A percentile compares a stretch with the other conserved stretches of the same genome.
Evolutionary conservation across 2,888 invertebrate genomes (phyloP).

Genomic region (Drosophila niveifrons): DNA sequence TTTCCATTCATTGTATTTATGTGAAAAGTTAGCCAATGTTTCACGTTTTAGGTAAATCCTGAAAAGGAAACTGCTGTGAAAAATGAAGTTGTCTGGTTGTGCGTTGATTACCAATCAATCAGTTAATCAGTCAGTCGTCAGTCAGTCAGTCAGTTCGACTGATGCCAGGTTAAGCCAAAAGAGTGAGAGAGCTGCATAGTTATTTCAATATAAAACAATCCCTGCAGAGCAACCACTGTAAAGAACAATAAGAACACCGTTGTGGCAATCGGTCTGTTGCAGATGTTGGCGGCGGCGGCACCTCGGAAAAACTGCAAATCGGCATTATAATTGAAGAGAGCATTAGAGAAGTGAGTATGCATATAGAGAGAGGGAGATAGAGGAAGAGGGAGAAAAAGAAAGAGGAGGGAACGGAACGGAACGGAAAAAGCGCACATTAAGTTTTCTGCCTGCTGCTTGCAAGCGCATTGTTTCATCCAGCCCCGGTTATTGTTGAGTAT

Average conservation of each 20-base stretch:
- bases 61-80: conserved; percentile 2
- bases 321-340: conserved; percentile 62
- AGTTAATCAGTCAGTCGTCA: conserved; percentile 4
- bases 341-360: conserved; percentile 43
- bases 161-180: background rate
- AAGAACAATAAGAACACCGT: conserved; percentile 18
- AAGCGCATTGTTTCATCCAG: conserved; percentile 56
- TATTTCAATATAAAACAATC: conserved; percentile 3
- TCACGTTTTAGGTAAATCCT: background rate
- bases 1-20: background rate
- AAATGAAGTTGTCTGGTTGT: background rate
- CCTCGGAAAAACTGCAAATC: conserved; percentile 49
- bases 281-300: conserved; percentile 34
- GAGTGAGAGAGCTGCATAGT: background rate
- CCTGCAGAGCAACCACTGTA: conserved; percentile 22
- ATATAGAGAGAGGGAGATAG: conserved; percentile 14
- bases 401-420: background rate
- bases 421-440: conserved; percentile 70
- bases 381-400: background rate
- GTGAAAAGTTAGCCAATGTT: background rate
- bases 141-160: background rate
- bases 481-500: conserved; percentile 45
- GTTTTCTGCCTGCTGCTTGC: conserved; percentile 72
- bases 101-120: conserved; percentile 5
- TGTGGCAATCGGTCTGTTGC: conserved; percentile 38